Evolutionary conservation across 1,140 invertebrate genomes (phyloP), one percentile per base, ranked within the genome.

Genomic region (Cecropterus lyciades): DNA sequence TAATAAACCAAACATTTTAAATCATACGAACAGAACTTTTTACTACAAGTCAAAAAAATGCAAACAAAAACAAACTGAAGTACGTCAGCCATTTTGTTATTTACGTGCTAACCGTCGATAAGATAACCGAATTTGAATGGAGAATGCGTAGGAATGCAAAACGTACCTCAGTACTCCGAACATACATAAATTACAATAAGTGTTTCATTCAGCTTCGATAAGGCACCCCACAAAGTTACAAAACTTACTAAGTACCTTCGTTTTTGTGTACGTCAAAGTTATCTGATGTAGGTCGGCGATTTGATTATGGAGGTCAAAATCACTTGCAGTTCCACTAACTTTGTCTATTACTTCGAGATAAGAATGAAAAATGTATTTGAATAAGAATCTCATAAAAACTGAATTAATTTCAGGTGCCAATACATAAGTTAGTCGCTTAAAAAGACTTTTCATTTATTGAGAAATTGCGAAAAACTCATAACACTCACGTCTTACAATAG

Each of bases 171-270:
- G 57, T 60, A 66, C 65, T 77, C 67, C 68, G 71, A 52, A 79
- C 56, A 67, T 68, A 76, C 82, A 87, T 89, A 89, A 87, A 87
- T 89, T 82, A 85, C 77, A 70, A 77, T 73, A 83, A 87, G 80
- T 86, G 79, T 82, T 80, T 62, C 77, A 79, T 77, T 80, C 66
- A 67, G n/a, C n/a, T 37, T 60, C 67, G 86, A 89, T 89, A 89
- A 89, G 78, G 68, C 75, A 71, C 71, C 80, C 73, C 70, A 66
- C 70, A 62, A 82, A 85, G 65, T 82, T 73, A 72, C 72, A 56
- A 79, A 84, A 82, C 66, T 85, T 77, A 52, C 63, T 42, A 83
- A 80, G 72, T 67, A 73, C 72, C 46, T 67, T 53, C 64, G 51
- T 69, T 83, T 76, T 74, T 49, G 71, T 69, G 60, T 84, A 82